Evolutionary conservation across 2,113 vertebrate species (phyloP).

Genomic region (Nettapus auritus): DNA sequence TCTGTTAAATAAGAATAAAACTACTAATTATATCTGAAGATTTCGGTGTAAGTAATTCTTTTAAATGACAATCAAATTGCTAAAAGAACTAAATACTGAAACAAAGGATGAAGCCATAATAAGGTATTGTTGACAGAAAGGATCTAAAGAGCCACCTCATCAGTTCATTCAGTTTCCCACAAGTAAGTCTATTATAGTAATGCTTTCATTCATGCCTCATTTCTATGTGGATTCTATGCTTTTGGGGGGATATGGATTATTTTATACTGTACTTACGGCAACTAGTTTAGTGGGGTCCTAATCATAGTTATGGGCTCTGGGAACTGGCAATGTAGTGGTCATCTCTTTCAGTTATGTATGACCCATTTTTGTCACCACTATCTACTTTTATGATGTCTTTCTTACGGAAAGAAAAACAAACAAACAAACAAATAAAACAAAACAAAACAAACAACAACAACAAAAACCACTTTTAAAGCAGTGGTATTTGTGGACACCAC

Average conservation of each 20-base stretch:
- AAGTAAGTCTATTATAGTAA: neutral
- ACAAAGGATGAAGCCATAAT: neutral
- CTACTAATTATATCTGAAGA: neutral
- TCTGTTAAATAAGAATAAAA: neutral
- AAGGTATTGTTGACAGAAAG: neutral
- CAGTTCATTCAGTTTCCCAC: neutral
- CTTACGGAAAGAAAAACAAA: neutral
- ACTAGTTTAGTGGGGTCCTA: neutral
- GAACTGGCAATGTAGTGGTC: neutral
- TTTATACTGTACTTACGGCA: neutral
- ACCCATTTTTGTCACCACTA: neutral
- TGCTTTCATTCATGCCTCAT: neutral
- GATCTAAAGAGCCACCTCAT: neutral
- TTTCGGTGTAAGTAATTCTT: neutral
- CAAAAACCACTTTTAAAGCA: neutral
- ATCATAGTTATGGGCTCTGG: neutral
- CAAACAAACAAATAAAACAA: too few species aligned
- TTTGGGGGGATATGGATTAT: neutral
- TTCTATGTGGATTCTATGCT: neutral
- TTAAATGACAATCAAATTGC: neutral
- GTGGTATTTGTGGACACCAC: neutral
- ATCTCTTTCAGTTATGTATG: neutral
- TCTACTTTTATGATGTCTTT: neutral
- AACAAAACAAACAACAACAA: too few species aligned
- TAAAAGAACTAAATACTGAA: neutral